phyloP scores from a whole-genome alignment of 2,888 invertebrate species.

The Nomada flava region DNA sequence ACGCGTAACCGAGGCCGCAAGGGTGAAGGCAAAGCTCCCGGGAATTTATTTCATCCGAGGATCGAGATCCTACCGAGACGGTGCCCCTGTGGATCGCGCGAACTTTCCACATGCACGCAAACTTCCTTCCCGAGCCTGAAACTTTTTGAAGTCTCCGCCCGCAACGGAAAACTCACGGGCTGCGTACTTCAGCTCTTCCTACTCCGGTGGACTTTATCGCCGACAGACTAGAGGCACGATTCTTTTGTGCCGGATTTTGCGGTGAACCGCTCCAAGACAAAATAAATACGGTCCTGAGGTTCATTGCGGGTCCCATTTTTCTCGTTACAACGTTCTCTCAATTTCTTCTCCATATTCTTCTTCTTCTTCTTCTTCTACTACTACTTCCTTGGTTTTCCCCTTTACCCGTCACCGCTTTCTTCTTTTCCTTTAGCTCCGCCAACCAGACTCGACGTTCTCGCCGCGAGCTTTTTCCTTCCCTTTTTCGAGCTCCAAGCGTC shows the following conservation, averaged over 20 bases:
- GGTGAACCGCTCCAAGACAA: conserved; percentile 56
- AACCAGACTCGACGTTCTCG: neutral
- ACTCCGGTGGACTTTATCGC: conserved; percentile 49
- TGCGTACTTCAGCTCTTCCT: conserved; percentile 39
- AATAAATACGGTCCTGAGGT: conserved; percentile 54
- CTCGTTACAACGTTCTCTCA: conserved; percentile 30
- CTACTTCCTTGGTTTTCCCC: neutral
- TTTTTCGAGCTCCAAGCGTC: conserved; percentile 6
- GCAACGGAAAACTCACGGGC: conserved; percentile 36
- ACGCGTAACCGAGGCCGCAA: neutral
- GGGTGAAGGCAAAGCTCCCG: conserved; percentile 13
- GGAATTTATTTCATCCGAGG: conserved; percentile 36
- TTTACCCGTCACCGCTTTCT: neutral
- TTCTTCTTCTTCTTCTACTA: neutral
- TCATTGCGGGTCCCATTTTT: conserved; percentile 48
- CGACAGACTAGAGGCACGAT: conserved; percentile 35
- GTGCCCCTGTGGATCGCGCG: conserved; percentile 28
- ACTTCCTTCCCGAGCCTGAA: conserved; percentile 26
- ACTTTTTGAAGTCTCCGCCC: conserved; percentile 62
- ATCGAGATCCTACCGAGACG: conserved; percentile 24
- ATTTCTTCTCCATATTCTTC: neutral
- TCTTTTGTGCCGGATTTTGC: conserved; percentile 56
- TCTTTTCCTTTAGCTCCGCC: too few species aligned
- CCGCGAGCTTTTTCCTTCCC: conserved; percentile 11
- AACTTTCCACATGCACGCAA: conserved; percentile 59